Evolutionary conservation across 1,140 invertebrate genomes (phyloP).

Genomic region (Drosophila asahinai): DNA sequence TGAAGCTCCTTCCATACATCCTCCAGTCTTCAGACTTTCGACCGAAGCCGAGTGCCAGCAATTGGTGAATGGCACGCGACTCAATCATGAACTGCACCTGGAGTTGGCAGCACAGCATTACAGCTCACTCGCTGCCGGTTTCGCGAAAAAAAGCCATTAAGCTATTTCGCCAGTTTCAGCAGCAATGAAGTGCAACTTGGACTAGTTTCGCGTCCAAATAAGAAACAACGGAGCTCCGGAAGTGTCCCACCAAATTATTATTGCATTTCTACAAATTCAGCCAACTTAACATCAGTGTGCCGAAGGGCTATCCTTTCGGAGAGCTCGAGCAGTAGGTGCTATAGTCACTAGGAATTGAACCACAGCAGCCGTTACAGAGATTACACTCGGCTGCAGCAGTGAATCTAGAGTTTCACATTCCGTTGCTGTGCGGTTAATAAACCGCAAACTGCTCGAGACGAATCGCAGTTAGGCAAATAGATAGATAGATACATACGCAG

Average conservation of each 20-base stretch:
- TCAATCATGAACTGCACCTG: constrained; percentile 4
- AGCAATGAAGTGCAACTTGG: neutral
- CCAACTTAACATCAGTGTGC: neutral
- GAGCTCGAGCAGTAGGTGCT: neutral
- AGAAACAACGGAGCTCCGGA: neutral
- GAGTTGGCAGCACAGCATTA: constrained; percentile 2
- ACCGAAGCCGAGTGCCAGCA: neutral
- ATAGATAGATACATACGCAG: constrained; percentile 20
- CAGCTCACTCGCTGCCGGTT: neutral
- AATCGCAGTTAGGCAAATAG: constrained; percentile 24
- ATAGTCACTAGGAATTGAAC: neutral
- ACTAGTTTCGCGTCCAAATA: neutral
- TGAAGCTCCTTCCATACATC: neutral
- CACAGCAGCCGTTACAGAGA: constrained; percentile 17
- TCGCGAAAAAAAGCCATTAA: constrained; percentile 16
- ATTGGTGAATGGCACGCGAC: constrained; percentile 15
- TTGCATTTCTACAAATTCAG: neutral
- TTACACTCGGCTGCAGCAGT: constrained; percentile 19
- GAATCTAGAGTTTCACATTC: constrained; percentile 46
- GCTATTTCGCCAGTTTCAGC: constrained; percentile 1
- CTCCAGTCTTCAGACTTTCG: neutral
- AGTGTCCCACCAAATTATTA: neutral
- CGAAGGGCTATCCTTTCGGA: constrained; percentile 2
- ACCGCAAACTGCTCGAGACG: constrained; percentile 33
- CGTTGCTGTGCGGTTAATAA: constrained; percentile 53